Evolutionary conservation across 2,797 vertebrate genomes (phyloP).

Genomic region (Rachycentron canadum): DNA sequence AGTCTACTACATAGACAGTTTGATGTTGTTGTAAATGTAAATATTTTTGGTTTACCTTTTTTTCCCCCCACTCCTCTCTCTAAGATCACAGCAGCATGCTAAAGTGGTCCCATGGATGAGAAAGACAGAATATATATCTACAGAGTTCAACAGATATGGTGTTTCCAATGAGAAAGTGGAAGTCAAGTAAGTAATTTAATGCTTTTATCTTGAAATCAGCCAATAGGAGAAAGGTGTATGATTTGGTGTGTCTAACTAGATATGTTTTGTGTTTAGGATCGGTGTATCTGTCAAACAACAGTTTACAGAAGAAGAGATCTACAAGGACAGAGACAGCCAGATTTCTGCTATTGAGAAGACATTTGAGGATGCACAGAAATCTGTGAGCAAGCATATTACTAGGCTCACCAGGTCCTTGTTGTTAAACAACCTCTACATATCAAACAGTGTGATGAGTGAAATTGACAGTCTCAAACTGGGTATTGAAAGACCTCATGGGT

Average conservation of each 20-base stretch:
- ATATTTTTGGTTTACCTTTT: not conserved
- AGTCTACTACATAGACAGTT: not conserved
- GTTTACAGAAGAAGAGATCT: conserved; percentile 97
- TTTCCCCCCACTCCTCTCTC: not conserved
- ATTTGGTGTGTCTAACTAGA: conserved; percentile 10
- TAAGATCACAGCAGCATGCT: conserved; percentile 94
- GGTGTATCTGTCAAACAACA: conserved; percentile 98
- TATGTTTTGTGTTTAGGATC: conserved; percentile 83
- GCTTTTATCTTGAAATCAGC: not conserved
- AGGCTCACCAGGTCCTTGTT: not conserved
- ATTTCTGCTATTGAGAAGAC: conserved; percentile 97
- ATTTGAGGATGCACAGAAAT: conserved; percentile 95
- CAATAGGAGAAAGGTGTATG: rapidly evolving
- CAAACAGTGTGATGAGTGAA: not conserved
- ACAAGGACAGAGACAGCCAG: conserved; percentile 97
- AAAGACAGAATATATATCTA: conserved; percentile 97
- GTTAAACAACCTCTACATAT: not conserved
- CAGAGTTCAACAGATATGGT: conserved; percentile 96
- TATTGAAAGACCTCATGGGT: not conserved
- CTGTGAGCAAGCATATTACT: conserved; percentile 75
- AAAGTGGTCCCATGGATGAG: conserved; percentile 98
- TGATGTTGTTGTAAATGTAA: not conserved
- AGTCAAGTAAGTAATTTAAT: conserved; percentile 91
- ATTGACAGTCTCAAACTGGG: not conserved
- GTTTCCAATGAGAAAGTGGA: conserved; percentile 97